phyloP scores from a whole-genome alignment of 2,888 invertebrate genomes.

The Lepidocyrtinus sp. region DNA sequence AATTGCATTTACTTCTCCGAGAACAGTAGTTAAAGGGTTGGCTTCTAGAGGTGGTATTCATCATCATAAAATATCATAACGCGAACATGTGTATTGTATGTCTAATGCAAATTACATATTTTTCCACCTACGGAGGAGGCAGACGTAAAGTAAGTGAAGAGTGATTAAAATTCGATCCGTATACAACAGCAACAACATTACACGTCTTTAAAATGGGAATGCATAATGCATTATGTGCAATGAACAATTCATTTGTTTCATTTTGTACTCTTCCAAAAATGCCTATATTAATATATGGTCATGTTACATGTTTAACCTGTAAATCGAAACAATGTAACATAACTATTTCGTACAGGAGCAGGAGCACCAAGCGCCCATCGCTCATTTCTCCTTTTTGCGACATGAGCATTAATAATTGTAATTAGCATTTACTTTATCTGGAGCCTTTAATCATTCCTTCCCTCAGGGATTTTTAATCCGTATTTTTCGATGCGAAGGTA shows the following conservation, averaged over 20 bases:
- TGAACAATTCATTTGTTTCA: neutral
- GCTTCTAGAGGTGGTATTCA: conserved; percentile 14
- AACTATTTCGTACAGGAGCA: conserved; percentile 32
- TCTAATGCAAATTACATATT: conserved; percentile 50
- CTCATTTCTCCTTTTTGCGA: conserved; percentile 60
- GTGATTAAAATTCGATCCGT: conserved; percentile 60
- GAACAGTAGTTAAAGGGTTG: neutral
- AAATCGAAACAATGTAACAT: conserved; percentile 22
- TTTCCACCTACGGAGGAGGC: conserved; percentile 31
- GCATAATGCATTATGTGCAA: conserved; percentile 18
- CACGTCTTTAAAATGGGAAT: neutral
- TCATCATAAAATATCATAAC: conserved; percentile 10
- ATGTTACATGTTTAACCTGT: conserved; percentile 42
- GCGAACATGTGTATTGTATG: conserved; percentile 31
- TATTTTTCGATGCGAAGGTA: conserved; percentile 42
- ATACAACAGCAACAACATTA: neutral
- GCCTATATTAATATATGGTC: conserved; percentile 26
- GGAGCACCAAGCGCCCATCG: too few relatives aligned
- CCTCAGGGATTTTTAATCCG: conserved; percentile 47
- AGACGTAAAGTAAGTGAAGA: conserved; percentile 23
- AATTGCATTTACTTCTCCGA: neutral
- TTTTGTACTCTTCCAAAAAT: conserved; percentile 14
- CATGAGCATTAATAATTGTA: conserved; percentile 59
- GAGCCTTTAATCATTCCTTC: conserved; percentile 50
- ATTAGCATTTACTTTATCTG: conserved; percentile 60